Percentiles rank a stretch among this genome's conserved stretches.
These are phyloP conservation scores for Eupristina koningsbergeri DNA, from an alignment of 1,140 invertebrate species.

Conservation along the genomic window DNA sequence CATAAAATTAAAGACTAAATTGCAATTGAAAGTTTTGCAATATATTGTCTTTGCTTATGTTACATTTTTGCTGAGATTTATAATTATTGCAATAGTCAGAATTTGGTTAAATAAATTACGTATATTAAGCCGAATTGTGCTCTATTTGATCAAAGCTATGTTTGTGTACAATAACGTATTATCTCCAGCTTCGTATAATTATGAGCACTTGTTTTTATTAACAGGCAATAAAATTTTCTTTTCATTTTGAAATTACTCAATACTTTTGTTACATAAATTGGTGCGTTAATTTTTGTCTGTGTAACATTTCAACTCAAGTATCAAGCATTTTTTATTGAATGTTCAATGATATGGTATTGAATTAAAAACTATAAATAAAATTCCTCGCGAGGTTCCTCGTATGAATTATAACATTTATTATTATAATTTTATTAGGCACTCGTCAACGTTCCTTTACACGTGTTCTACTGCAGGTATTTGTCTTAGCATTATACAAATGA, in stretches of 20 bases:
- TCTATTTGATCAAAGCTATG: neutral
- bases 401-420: neutral
- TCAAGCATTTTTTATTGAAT: neutral
- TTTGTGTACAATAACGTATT: neutral
- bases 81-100: neutral
- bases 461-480: neutral
- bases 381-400: neutral
- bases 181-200: neutral
- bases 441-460: neutral
- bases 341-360: neutral
- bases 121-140: neutral
- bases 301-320: neutral
- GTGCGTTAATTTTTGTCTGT: neutral
- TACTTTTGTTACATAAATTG: neutral
- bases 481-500: neutral
- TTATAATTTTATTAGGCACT: neutral
- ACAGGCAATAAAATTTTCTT: neutral
- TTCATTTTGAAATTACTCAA: neutral
- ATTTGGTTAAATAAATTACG: neutral
- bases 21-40: too few relatives aligned
- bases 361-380: constrained; percentile 7
- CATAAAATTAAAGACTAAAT: too few relatives aligned
- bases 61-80: neutral
- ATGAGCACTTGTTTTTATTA: neutral
- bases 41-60: too few relatives aligned